Evolutionary conservation across 2,888 invertebrate genomes (phyloP).

Genomic region (Petrophora chlorosata): DNA sequence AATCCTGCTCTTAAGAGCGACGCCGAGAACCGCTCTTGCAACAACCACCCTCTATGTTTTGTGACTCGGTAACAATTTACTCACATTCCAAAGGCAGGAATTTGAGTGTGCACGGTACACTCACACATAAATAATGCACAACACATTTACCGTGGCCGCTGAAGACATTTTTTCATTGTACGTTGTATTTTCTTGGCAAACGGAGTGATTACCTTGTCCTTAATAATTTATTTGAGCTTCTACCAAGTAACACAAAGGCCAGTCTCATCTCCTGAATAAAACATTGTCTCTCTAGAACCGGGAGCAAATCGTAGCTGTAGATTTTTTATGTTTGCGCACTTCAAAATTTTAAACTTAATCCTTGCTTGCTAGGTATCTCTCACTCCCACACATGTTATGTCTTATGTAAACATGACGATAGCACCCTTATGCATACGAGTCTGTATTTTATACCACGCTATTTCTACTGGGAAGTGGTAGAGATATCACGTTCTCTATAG

Average conservation of each 20-base stretch:
- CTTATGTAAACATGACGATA: too few relatives aligned
- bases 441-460: too few relatives aligned
- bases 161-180: conserved; percentile 61
- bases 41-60: conserved; percentile 30
- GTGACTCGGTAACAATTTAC: conserved; percentile 34
- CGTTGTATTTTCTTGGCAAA: conserved; percentile 62
- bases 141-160: conserved; percentile 51
- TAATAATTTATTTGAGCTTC: conserved; percentile 74
- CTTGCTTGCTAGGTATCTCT: not conserved
- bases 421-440: too few relatives aligned
- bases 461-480: too few relatives aligned
- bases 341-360: conserved; percentile 28
- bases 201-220: conserved; percentile 71
- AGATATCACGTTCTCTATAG: too few relatives aligned
- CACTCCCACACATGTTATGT: not conserved
- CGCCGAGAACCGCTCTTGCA: conserved; percentile 35
- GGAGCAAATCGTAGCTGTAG: conserved; percentile 55
- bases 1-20: conserved; percentile 36
- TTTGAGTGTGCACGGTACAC: conserved; percentile 42
- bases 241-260: conserved; percentile 72
- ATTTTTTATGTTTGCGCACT: conserved; percentile 48
- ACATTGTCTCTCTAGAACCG: conserved; percentile 63
- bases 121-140: conserved; percentile 53
- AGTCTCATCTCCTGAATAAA: conserved; percentile 73
- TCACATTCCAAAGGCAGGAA: conserved; percentile 32